Evolutionary conservation across 2,113 vertebrate genomes (phyloP), one percentile per base, ranked within the genome.

Genomic region (Megalops atlanticus): DNA sequence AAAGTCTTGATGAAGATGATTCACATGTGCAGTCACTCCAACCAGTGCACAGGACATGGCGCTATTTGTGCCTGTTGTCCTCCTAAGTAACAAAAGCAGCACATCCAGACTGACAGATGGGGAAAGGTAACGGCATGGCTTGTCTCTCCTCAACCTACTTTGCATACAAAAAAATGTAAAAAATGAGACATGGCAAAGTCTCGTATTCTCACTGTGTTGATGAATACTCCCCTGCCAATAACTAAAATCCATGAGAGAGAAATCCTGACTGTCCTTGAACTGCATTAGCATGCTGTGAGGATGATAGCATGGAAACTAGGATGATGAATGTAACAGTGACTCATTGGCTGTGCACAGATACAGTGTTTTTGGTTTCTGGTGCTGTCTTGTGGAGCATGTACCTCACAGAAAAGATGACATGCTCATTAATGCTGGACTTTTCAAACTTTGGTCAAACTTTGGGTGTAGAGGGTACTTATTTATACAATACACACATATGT

Each of bases 261-360:
- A 40, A 82, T 76, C 83, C 80, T 72, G 31, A 36, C 39, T 84
- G 33, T n/a, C 33, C 64, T 18, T 39, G 15, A 80, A 80, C 43
- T 45, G 47, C n/a, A 52, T 71, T 54, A 38, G 54, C 35, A 81
- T 81, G 83, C 78, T 74, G 79, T 85, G 78, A 74, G 58, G 43
- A 87, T 86, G 86, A 84, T 88, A 75, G 81, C 41, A 45, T 21
- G 43, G 39, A 36, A 82, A 86, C 84, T 47, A 78, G 71, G 40
- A 73, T 54, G 39, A 73, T 18, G 0, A 7, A 41, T 76, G 52
- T 87, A 84, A 90, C 88, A 89, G 81, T 88, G 87, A 91, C 89
- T n/a, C 12, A 64, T 64, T 10, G 31, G 11, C 58, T 64, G n/a
- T 31, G 58, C 11, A 31, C 6, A 64, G 58, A 24, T 31, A 10